phyloP scores from a whole-genome alignment of 2,888 invertebrate species.

The Heteropelma amictum region DNA sequence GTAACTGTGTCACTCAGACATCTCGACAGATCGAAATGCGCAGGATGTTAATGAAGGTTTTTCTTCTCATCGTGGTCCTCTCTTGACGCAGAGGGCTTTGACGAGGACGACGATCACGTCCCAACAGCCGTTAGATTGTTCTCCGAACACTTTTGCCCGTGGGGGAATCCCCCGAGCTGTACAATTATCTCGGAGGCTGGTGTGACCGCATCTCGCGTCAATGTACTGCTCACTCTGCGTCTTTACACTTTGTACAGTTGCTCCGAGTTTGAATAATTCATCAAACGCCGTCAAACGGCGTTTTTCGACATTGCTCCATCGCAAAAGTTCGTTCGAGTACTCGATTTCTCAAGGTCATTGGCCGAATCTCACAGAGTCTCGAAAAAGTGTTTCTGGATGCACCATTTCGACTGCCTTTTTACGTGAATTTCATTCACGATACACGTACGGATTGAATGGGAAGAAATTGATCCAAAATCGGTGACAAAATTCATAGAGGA shows the following conservation, averaged over 20 bases:
- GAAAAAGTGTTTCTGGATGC: constrained; percentile 2
- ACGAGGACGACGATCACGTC: background rate
- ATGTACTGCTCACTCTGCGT: background rate
- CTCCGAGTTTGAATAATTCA: no score
- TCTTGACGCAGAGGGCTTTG: background rate
- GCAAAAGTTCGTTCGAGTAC: constrained; percentile 7
- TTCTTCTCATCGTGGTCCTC: background rate
- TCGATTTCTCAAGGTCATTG: constrained; percentile 42
- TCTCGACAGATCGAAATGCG: constrained; percentile 42
- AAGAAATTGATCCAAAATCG: no score
- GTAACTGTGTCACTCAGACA: constrained; percentile 62
- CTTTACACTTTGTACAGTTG: no score
- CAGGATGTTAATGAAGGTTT: background rate
- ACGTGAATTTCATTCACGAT: background rate
- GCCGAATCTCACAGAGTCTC: constrained; percentile 3
- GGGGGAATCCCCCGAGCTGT: background rate
- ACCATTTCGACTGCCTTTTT: background rate
- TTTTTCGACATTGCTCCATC: constrained; percentile 30
- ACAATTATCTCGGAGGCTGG: constrained; percentile 3
- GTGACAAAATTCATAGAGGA: background rate
- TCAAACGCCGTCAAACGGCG: background rate
- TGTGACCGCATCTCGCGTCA: background rate
- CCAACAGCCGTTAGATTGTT: constrained; percentile 8
- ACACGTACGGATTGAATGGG: no score
- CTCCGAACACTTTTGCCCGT: background rate